Conservation (phyloP, 2,888 invertebrate genomes). For the Hartigia nigra region DNA sequence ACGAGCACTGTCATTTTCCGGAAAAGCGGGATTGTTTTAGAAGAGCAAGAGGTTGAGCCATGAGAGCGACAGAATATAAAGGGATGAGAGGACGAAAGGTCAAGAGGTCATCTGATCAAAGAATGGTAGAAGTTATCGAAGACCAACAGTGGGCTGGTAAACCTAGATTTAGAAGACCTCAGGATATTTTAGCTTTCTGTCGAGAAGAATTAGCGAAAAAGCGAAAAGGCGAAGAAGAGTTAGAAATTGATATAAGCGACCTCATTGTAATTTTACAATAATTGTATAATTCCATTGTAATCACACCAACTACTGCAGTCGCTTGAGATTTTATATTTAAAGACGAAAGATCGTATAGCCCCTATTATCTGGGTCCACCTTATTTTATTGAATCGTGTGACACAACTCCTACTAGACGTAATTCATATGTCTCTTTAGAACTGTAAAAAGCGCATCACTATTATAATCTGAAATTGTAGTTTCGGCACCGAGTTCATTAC, state of each 20-base stretch:
- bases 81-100: neutral
- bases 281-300: neutral
- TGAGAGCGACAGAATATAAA: neutral
- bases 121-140: neutral
- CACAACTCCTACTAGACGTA: neutral
- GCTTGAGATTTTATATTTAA: neutral
- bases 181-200: neutral
- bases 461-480: neutral
- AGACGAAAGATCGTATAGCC: neutral
- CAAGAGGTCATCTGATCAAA: neutral
- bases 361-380: neutral
- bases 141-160: neutral
- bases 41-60: neutral
- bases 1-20: neutral
- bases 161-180: neutral
- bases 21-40: neutral
- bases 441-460: neutral
- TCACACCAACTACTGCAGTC: neutral
- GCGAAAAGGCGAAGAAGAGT: neutral
- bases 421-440: neutral
- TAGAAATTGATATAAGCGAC: neutral
- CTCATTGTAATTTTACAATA: too few species aligned
- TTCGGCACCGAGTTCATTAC: neutral
- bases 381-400: neutral
- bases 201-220: neutral